A percentile compares a stretch with the other conserved stretches of the same genome.
These are phyloP conservation scores for Ditula angustiorana DNA, from an alignment of 2,888 invertebrate genomes.

Conservation along the genomic window DNA sequence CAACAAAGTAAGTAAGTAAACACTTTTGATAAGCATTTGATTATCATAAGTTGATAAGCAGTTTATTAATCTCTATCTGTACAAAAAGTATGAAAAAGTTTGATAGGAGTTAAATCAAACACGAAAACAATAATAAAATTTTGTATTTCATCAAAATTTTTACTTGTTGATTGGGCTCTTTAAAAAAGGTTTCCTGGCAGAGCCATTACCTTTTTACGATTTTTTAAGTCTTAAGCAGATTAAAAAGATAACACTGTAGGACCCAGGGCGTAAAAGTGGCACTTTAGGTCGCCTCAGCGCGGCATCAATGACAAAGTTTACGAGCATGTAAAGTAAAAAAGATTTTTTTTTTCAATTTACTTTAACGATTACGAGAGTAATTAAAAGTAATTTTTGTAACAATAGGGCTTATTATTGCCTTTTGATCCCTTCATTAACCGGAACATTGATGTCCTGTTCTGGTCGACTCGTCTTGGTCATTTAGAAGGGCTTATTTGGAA, in stretches of 20 bases:
- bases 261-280: neutral
- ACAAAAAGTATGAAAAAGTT: no score
- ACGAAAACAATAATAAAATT: no score
- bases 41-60: no score
- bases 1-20: no score
- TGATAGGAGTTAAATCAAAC: no score
- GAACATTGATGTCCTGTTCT: constrained; percentile 6
- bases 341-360: neutral
- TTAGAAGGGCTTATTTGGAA: neutral
- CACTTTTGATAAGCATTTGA: no score
- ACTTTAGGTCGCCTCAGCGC: neutral
- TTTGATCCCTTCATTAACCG: constrained; percentile 2
- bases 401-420: constrained; percentile 1
- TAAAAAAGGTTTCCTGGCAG: no score
- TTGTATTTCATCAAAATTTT: no score
- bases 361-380: neutral
- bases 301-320: neutral
- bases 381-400: neutral
- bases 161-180: no score
- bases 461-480: neutral
- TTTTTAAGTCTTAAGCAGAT: neutral
- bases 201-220: neutral
- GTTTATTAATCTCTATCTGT: no score
- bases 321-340: neutral
- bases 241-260: neutral